Evolutionary conservation across 2,888 invertebrate species (phyloP).

Genomic region (Acleris literana): DNA sequence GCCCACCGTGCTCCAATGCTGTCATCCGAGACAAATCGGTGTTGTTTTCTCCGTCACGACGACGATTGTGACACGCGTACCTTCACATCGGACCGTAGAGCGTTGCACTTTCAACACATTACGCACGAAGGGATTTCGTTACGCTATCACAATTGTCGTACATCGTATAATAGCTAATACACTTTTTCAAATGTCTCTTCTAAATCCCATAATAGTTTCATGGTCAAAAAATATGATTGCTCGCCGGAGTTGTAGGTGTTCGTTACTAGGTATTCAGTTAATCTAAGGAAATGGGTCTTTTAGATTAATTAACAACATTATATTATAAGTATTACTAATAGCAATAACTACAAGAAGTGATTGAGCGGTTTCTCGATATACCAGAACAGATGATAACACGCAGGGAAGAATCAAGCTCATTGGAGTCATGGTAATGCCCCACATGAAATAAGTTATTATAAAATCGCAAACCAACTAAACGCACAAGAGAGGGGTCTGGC

Average conservation of each 20-base stretch:
- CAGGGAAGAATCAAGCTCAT: not conserved
- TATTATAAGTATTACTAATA: not conserved
- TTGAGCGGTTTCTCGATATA: no score
- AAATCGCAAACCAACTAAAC: constrained; percentile 12
- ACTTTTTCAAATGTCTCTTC: not conserved
- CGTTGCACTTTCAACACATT: constrained; percentile 13
- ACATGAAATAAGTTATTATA: not conserved
- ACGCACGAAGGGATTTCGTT: constrained; percentile 28
- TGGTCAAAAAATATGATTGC: no score
- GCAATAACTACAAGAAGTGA: not conserved
- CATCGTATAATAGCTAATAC: not conserved
- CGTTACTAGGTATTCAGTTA: not conserved
- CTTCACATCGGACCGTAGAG: constrained; percentile 17
- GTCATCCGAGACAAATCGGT: constrained; percentile 73
- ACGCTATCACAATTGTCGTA: constrained; percentile 12
- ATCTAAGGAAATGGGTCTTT: no score
- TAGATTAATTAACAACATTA: not conserved
- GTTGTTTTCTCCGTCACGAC: constrained; percentile 63
- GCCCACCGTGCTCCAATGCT: constrained; percentile 56
- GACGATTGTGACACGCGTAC: constrained; percentile 29
- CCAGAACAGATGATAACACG: no score
- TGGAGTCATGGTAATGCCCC: not conserved
- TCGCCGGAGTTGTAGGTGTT: not conserved
- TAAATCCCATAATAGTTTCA: no score
- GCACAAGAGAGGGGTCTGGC: constrained; percentile 32